Base-by-base conservation (phyloP, 1,140 invertebrate genomes). In the Ceratoteleas bidentatus region DNA sequence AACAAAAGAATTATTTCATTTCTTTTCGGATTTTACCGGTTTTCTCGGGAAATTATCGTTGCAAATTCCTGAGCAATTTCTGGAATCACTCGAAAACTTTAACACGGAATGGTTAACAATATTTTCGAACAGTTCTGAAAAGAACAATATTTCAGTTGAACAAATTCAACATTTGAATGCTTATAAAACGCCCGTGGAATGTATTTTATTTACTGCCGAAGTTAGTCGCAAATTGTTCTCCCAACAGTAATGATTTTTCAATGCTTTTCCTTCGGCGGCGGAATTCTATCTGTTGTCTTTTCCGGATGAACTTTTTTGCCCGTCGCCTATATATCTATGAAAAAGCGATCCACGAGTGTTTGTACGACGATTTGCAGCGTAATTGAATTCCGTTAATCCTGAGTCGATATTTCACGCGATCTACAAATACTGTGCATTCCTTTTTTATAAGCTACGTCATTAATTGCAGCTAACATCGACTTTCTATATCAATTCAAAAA, bases 261-360 rank as follows among this genome's bases (percentile, higher is more conserved):
- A 73, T 64, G 49, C 52, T 47, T 13, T 43, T 58, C 14, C 34
- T 54, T 76, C 56, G 33, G 43, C 40, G 57, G 58, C 40, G 66
- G 47, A 78, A 78, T 78, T 77, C 74, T 69, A 69, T 69, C 64
- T 77, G 74, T 77, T 77, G 74, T 77, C 74, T 77, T 77, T 77
- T 50, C 64, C 32, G 58, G 61, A 56, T 69, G 40, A 62, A 68
- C 40, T 62, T 76, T 76, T 62, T 61, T 9, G 5, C 34, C 10
- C 32, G 13, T n/a, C 58, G 70, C 50, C 61, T 74, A 66, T 66
- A 66, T 65, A 68, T 38, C 15, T 38, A 54, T 77, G 52, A 64
- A 70, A 77, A 77, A 62, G 43, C 74, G 65, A 77, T 77, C 56
- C 13, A 16, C 50, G 60, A 77, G 65, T 57, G 58, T 69, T 70